Conservation (phyloP, 2,113 vertebrate species). For the Gallinago jamesoni region DNA sequence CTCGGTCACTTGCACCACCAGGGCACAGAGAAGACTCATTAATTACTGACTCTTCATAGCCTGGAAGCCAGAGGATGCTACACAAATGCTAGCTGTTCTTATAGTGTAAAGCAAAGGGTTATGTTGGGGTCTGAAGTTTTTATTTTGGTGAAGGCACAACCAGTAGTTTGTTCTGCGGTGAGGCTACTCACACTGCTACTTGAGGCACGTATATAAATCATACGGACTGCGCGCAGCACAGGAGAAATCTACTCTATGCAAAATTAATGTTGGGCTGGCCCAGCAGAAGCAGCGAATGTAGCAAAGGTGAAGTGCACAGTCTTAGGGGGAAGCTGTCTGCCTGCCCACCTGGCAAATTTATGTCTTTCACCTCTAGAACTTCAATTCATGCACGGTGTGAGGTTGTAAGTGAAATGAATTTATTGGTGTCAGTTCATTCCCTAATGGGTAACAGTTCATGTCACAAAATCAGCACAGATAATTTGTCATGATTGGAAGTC, state of each 20-base stretch:
- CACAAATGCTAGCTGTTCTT: background rate
- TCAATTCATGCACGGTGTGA: conserved; percentile 26
- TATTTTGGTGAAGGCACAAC: background rate
- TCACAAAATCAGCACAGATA: conserved; percentile 62
- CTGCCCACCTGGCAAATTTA: conserved; percentile 68
- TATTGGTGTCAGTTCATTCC: conserved; percentile 65
- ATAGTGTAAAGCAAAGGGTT: background rate
- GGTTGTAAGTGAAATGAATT: conserved; percentile 65
- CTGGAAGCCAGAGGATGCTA: background rate
- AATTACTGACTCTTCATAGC: background rate
- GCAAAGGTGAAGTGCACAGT: conserved; percentile 44
- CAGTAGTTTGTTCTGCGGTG: background rate
- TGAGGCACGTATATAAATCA: background rate
- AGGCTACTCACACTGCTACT: background rate
- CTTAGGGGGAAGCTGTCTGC: conserved; percentile 33
- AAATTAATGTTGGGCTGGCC: conserved; percentile 52
- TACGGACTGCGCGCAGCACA: accelerated
- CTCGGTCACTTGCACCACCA: background rate
- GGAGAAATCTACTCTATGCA: conserved; percentile 34
- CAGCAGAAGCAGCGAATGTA: background rate
- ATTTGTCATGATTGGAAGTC: conserved; percentile 65
- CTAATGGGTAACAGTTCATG: conserved; percentile 67
- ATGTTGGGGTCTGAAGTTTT: background rate
- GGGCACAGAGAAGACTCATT: background rate
- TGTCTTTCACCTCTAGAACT: conserved; percentile 69